phyloP scores from a whole-genome alignment of 1,140 invertebrate genomes.

The Papilio machaon region DNA sequence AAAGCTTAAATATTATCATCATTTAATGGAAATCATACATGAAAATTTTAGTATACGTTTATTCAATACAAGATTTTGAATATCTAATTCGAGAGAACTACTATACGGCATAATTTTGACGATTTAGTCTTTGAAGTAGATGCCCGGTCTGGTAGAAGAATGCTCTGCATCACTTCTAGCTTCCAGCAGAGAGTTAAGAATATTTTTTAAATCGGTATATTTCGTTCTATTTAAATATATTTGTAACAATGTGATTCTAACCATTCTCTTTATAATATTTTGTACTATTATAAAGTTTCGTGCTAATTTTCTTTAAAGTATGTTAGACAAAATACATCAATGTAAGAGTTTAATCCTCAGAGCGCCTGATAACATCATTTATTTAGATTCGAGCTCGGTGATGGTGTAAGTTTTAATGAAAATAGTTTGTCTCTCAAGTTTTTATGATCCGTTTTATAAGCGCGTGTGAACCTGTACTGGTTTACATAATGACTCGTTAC shows the following conservation, averaged over 20 bases:
- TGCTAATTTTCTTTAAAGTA: neutral
- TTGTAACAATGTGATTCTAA: neutral
- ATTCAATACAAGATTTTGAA: neutral
- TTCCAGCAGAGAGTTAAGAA: too few relatives aligned
- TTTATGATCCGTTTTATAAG: constrained; percentile 13
- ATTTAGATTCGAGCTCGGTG: constrained; percentile 5
- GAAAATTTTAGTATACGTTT: neutral
- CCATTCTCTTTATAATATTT: neutral
- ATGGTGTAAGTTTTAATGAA: constrained; percentile 34
- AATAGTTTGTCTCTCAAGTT: constrained; percentile 31
- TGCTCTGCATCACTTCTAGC: too few relatives aligned
- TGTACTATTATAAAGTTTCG: neutral
- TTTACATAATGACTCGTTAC: neutral
- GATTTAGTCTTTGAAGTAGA: too few relatives aligned
- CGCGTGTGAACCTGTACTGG: neutral
- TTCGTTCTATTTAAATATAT: too few relatives aligned
- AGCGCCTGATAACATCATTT: constrained; percentile 14
- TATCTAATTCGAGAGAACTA: too few relatives aligned
- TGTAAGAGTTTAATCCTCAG: constrained; percentile 4
- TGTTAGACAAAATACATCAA: neutral
- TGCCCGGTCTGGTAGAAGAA: too few relatives aligned
- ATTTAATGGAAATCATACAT: too few relatives aligned
- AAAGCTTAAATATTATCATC: neutral
- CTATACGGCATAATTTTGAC: too few relatives aligned
- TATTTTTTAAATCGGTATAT: too few relatives aligned